Conservation (phyloP, 35 echinoderm and acorn worm species). For the Apostichopus japonicus region DNA sequence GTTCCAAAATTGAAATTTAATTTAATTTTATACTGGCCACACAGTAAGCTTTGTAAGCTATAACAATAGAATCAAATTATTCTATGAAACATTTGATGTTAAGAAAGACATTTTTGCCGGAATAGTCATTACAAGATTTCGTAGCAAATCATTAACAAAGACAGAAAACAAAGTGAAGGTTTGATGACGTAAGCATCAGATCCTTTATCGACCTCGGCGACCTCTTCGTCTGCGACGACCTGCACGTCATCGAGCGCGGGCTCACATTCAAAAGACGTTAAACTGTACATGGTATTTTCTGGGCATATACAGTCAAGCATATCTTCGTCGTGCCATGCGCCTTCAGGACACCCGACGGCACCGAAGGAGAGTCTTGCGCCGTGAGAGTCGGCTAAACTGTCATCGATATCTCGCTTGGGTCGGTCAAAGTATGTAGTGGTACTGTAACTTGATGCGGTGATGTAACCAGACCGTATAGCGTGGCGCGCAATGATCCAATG, state of each 20-base stretch:
- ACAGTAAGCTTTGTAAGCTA: not conserved
- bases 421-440: conserved; percentile 9
- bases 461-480: not conserved
- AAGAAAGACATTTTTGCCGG: too few relatives aligned
- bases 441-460: not conserved
- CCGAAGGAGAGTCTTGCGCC: conserved; percentile 38
- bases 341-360: conserved; percentile 67
- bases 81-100: not conserved
- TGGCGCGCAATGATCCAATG: conserved; percentile 33
- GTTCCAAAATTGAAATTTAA: not conserved
- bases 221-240: not conserved
- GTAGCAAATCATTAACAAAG: not conserved
- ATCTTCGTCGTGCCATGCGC: conserved; percentile 43
- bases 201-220: not conserved
- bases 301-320: conserved; percentile 73
- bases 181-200: not conserved
- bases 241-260: not conserved
- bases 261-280: conserved; percentile 50
- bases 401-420: conserved; percentile 52
- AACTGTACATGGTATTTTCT: conserved; percentile 48
- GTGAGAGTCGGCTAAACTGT: conserved; percentile 54
- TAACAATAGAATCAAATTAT: not conserved
- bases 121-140: not conserved
- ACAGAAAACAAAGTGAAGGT: not conserved
- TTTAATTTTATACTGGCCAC: not conserved